Evolutionary conservation across 2,113 vertebrate species (phyloP).

Genomic region (Hystrix brachyura): DNA sequence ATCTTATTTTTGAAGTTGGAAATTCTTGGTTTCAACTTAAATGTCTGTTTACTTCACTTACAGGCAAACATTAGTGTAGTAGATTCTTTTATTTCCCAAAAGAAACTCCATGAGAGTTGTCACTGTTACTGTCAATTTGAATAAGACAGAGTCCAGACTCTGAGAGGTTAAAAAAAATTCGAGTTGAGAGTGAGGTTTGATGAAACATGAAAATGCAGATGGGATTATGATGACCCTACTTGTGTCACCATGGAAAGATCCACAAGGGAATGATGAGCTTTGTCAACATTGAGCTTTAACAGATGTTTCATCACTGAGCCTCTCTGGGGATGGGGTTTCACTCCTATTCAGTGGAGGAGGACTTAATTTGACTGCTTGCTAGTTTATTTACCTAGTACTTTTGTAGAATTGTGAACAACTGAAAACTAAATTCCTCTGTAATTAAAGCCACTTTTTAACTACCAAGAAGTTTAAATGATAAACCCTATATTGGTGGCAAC

Average conservation of each 20-base stretch:
- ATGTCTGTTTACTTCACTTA: neutral
- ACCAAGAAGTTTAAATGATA: neutral
- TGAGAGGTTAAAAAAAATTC: neutral
- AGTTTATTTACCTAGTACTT: conserved; percentile 38
- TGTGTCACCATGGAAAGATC: neutral
- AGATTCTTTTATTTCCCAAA: neutral
- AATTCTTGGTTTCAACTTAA: conserved; percentile 10
- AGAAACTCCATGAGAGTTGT: neutral
- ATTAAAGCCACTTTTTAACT: conserved; percentile 29
- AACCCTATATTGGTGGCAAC: neutral
- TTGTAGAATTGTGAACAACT: neutral
- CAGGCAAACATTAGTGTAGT: neutral
- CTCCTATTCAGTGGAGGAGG: neutral
- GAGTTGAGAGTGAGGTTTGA: neutral
- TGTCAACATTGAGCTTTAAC: neutral
- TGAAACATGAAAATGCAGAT: neutral
- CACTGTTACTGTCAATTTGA: neutral
- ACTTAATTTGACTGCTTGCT: neutral
- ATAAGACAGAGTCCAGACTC: neutral
- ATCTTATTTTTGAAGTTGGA: neutral
- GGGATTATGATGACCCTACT: no score
- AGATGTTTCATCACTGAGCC: neutral
- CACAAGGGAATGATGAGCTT: neutral
- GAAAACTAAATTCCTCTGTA: neutral
- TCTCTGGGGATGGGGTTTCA: neutral